Percentiles rank a stretch among this genome's conserved stretches.
Conservation (phyloP, 2,113 vertebrate species). For the Gambusia holbrooki region DNA sequence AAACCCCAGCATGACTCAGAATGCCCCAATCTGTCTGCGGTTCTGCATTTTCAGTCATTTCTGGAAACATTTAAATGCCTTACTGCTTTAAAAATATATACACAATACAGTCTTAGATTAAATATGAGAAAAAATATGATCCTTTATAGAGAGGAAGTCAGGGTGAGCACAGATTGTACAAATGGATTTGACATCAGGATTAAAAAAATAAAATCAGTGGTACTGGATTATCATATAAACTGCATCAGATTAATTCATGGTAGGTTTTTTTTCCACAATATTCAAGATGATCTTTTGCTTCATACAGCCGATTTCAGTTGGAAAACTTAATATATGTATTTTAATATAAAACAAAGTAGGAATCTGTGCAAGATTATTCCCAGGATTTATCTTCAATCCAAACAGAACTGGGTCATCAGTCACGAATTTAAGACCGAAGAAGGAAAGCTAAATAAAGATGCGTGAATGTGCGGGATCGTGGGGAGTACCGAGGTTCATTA, state of each 20-base stretch:
- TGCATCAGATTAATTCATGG: neutral
- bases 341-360: neutral
- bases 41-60: too few species aligned
- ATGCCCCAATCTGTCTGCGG: too few species aligned
- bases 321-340: neutral
- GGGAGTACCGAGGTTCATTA: slow-evolving; percentile 24
- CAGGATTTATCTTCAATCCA: slow-evolving; percentile 3
- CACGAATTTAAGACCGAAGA: neutral
- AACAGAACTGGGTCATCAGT: slow-evolving; percentile 9
- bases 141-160: too few species aligned
- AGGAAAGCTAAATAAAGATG: neutral
- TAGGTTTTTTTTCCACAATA: neutral
- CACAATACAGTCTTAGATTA: too few species aligned
- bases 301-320: neutral
- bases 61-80: too few species aligned
- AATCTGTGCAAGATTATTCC: neutral
- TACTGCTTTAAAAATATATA: too few species aligned
- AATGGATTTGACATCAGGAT: too few species aligned
- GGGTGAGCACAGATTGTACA: too few species aligned
- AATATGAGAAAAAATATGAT: too few species aligned
- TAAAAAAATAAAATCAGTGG: too few species aligned
- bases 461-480: neutral
- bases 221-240: neutral
- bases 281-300: neutral
- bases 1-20: too few species aligned